These are phyloP conservation scores for Xiphorhynchus erythropygius DNA, from an alignment of 2,797 vertebrate genomes.

Conservation along the genomic window DNA sequence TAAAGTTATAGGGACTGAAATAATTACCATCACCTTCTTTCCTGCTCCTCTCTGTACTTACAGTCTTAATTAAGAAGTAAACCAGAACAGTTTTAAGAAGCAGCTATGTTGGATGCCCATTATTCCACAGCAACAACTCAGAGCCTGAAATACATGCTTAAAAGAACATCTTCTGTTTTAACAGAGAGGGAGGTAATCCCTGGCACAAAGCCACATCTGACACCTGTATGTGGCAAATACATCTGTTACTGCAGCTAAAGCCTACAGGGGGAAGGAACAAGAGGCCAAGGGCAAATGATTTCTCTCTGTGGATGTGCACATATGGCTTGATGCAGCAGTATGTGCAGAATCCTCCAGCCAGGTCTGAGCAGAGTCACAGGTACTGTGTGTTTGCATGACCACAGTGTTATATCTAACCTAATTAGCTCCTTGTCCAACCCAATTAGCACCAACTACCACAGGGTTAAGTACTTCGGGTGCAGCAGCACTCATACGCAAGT, in stretches of 20 bases:
- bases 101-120: background rate
- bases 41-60: background rate
- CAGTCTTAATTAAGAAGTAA: background rate
- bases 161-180: background rate
- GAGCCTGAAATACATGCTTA: background rate
- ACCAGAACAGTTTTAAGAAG: background rate
- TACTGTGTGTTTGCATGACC: background rate
- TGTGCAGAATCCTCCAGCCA: background rate
- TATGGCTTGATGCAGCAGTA: background rate
- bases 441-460: conserved; percentile 54
- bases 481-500: background rate
- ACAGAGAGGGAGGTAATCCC: background rate
- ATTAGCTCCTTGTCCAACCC: conserved; percentile 23
- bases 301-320: background rate
- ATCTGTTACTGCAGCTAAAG: conserved; percentile 4
- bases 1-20: background rate
- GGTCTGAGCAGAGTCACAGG: background rate
- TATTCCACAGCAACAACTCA: background rate
- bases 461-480: conserved; percentile 33
- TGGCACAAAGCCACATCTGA: background rate
- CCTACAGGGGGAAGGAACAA: background rate
- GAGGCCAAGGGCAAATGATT: background rate
- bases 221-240: background rate
- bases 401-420: conserved; percentile 1
- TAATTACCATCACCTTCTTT: background rate